These are phyloP conservation scores for Orgyia antiqua DNA, from an alignment of 2,888 invertebrate genomes.

Conservation along the genomic window DNA sequence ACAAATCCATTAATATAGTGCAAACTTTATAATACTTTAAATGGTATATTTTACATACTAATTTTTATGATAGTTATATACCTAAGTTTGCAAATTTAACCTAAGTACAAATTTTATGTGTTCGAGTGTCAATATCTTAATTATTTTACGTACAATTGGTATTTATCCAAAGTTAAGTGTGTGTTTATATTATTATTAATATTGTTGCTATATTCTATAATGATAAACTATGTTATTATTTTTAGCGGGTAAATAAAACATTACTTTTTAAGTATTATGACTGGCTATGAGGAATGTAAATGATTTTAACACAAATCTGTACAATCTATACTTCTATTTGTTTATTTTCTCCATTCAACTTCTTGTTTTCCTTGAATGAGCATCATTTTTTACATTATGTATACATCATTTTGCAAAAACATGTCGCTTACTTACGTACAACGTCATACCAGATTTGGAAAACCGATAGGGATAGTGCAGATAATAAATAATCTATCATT, in stretches of 20 bases:
- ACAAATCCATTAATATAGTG: conserved; percentile 65
- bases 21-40: conserved; percentile 42
- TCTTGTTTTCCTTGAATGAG: no score
- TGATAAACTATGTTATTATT: conserved; percentile 55
- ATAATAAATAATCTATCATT: no score
- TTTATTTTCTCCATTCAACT: no score
- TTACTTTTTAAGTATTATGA: conserved; percentile 42
- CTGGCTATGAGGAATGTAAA: conserved; percentile 45
- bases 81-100: conserved; percentile 60
- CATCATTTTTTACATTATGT: no score
- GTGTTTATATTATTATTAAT: conserved; percentile 67
- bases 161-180: conserved; percentile 74
- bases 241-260: conserved; percentile 40
- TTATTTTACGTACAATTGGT: conserved; percentile 60
- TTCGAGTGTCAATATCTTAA: conserved; percentile 70
- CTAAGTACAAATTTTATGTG: conserved; percentile 74
- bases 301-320: conserved; percentile 7
- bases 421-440: no score
- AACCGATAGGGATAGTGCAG: no score
- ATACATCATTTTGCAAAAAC: no score
- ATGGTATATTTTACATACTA: conserved; percentile 32
- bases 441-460: no score
- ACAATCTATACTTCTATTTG: no score
- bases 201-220: conserved; percentile 71
- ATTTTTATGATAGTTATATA: conserved; percentile 49